Evolutionary conservation across 2,888 invertebrate species (phyloP), one percentile per base, ranked within the genome.

Genomic region (Hirtodrosophila cameraria): DNA sequence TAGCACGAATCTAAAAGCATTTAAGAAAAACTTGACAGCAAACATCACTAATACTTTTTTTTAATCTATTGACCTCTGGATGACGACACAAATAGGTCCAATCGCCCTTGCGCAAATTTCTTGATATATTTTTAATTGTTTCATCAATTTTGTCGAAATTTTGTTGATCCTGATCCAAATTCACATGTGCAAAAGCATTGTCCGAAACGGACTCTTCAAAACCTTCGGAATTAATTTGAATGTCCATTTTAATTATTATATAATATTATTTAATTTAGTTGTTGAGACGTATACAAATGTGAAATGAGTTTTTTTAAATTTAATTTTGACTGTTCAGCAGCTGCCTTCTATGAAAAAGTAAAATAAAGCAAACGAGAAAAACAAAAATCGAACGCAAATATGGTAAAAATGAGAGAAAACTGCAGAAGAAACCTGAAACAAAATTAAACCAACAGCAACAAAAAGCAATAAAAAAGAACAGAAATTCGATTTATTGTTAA

Each of bases 11-110:
- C 71, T 72, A 3, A 4, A 12, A 35, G 2, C 5, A 23, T n/a
- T 11, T 25, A 16, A 16, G 5, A 12, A 11, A 6, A 7, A 8
- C n/a, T 13, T n/a, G 1, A 12, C 5, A 16, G 2, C 1, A 1
- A 2, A 5, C 7, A 20, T 12, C 13, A 18, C 7, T 6, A 15
- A 23, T 23, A 23, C 8, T 23, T 23, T 1, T 1, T 23, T 23
- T 15, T 5, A 11, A 3, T 8, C 16, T 11, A 8, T 5, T 11
- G 35, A 79, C 66, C 62, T 78, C 78, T 3, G 83, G 76, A 43
- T 78, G 78, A 0, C 35, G 46, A 1, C 59, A 58, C 8, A 78
- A 46, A 42, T 78, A 78, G 0, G 60, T 16, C 83, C 80, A 83
- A 30, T 75, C 76, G 3, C 42, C 49, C 18, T 72, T 82, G 0